Conservation (phyloP, 2,113 vertebrate species). For the Zosterops hypoxanthus region DNA sequence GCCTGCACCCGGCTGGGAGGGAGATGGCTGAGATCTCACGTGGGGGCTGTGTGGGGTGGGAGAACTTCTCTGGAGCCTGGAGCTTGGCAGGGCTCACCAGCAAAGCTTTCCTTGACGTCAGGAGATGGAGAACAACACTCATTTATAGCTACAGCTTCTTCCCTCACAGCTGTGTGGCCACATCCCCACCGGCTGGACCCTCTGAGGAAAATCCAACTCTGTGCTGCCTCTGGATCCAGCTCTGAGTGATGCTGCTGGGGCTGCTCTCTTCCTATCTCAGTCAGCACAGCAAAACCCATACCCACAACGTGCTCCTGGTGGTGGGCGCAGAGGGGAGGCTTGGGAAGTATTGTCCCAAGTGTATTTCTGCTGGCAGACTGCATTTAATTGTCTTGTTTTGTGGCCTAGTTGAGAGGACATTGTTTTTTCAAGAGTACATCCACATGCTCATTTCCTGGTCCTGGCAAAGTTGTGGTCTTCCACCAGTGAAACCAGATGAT, state of each 20-base stretch:
- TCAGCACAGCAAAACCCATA: background rate
- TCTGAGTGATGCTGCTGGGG: background rate
- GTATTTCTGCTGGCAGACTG: background rate
- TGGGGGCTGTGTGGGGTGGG: slow-evolving; percentile 40
- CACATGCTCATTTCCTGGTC: background rate
- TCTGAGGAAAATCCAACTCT: background rate
- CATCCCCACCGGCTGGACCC: background rate
- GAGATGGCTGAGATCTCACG: slow-evolving; percentile 37
- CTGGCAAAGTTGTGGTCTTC: background rate
- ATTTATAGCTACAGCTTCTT: slow-evolving; percentile 50
- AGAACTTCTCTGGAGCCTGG: background rate
- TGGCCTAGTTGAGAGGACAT: background rate
- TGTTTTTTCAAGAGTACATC: background rate
- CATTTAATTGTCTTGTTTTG: background rate
- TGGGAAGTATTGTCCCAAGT: background rate
- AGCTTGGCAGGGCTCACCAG: background rate
- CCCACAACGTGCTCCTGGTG: background rate
- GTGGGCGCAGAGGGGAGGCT: background rate
- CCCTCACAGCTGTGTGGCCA: background rate
- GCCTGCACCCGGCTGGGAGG: background rate
- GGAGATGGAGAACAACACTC: slow-evolving; percentile 38
- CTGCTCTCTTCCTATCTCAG: background rate
- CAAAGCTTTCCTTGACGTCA: slow-evolving; percentile 55
- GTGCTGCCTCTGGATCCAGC: background rate
- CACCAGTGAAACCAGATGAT: background rate